A percentile compares a stretch with the other conserved stretches of the same genome.
Conservation (phyloP, 2,113 vertebrate species). For the Stegostoma tigrinum region DNA sequence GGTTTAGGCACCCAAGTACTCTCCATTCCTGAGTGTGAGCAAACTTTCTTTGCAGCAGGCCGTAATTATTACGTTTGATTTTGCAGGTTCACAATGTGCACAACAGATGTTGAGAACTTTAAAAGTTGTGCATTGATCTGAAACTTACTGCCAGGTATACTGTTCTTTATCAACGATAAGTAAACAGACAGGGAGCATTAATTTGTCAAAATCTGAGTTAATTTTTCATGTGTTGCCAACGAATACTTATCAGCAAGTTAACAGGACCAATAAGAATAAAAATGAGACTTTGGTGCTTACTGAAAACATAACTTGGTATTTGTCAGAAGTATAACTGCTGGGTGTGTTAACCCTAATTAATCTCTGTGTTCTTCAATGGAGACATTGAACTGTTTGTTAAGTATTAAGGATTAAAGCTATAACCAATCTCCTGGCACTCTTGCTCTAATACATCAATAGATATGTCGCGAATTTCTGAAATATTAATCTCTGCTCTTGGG, state of each 20-base stretch:
- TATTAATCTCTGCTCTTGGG: background rate
- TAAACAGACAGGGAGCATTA: background rate
- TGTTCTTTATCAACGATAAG: background rate
- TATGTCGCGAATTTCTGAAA: background rate
- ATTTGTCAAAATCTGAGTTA: background rate
- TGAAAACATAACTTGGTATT: background rate
- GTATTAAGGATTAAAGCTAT: background rate
- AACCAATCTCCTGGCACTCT: background rate
- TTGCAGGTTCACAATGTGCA: background rate
- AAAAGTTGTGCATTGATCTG: background rate
- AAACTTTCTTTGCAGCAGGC: background rate
- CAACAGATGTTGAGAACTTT: background rate
- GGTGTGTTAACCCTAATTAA: background rate
- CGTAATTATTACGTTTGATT: background rate
- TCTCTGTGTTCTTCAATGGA: background rate
- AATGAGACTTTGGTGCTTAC: background rate
- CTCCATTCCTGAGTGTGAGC: background rate
- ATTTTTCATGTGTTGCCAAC: background rate
- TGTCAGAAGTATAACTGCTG: background rate
- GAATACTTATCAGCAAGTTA: background rate
- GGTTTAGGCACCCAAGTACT: background rate
- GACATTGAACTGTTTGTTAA: background rate
- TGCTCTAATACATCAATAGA: background rate
- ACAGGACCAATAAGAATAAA: background rate
- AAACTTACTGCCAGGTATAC: background rate